Evolutionary conservation across 64 coral and sea anemone genomes (phyloP).

Genomic region (Exaiptasia diaphana): DNA sequence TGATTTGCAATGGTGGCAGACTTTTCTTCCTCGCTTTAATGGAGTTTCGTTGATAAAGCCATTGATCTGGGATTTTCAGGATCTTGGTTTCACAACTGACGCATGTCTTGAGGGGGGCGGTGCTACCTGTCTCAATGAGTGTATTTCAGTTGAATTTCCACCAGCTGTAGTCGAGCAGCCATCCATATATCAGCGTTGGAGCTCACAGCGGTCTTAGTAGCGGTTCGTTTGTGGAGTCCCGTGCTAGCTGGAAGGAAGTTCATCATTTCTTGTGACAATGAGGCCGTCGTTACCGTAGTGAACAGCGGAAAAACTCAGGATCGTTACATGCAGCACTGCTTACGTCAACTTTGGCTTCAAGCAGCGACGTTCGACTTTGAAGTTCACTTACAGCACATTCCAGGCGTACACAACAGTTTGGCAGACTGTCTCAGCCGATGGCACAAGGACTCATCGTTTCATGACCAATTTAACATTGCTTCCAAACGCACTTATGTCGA

Average conservation of each 20-base stretch:
- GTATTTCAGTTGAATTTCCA: background rate
- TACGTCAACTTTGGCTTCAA: conserved; percentile 1
- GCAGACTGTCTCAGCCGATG: conserved; percentile 9
- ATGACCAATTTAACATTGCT: too few species aligned
- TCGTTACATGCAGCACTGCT: background rate
- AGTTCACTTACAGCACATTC: background rate
- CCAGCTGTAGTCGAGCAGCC: too few species aligned
- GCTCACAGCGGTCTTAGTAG: background rate
- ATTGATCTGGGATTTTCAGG: background rate
- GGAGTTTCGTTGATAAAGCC: background rate
- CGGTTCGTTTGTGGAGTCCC: background rate
- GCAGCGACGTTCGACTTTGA: background rate
- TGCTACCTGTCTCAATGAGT: background rate
- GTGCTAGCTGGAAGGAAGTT: background rate
- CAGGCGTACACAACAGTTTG: background rate
- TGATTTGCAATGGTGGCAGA: background rate
- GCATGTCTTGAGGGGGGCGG: background rate
- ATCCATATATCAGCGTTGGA: too few species aligned
- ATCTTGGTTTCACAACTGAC: background rate
- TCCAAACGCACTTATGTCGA: too few species aligned
- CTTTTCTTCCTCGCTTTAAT: background rate
- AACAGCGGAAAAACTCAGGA: background rate
- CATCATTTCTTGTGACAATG: conserved; percentile 29
- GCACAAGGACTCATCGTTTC: background rate
- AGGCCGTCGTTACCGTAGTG: background rate